Evolutionary conservation across 2,797 vertebrate species (phyloP).

Genomic region (Pseudotriccus pelzelni): DNA sequence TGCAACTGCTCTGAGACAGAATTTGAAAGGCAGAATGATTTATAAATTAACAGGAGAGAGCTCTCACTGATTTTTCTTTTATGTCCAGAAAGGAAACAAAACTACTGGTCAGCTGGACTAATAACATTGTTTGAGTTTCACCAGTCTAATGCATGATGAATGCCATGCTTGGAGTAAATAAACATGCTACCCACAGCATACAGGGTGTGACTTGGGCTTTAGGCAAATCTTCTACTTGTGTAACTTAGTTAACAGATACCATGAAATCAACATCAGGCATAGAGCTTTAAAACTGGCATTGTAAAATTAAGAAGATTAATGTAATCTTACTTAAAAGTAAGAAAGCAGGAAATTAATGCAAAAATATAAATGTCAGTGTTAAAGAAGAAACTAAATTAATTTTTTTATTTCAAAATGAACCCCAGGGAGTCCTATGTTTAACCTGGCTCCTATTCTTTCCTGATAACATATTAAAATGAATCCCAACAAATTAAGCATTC

Average conservation of each 20-base stretch:
- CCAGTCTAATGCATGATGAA: background rate
- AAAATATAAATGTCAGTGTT: background rate
- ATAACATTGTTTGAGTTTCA: background rate
- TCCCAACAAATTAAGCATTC: background rate
- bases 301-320: background rate
- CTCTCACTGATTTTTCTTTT: constrained; percentile 1
- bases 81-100: constrained; percentile 27
- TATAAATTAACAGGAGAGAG: background rate
- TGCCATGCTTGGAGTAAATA: background rate
- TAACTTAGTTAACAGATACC: background rate
- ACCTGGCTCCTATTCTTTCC: background rate
- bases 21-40: constrained; percentile 29
- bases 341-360: background rate
- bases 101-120: background rate
- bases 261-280: background rate
- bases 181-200: background rate
- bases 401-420: background rate
- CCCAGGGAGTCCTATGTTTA: background rate
- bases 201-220: background rate
- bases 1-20: background rate
- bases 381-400: background rate
- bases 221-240: background rate
- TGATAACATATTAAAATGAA: background rate
- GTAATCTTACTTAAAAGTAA: background rate
- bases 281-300: background rate